Conservation (phyloP, 2,888 invertebrate genomes). For the Balanococcus diminutus region DNA sequence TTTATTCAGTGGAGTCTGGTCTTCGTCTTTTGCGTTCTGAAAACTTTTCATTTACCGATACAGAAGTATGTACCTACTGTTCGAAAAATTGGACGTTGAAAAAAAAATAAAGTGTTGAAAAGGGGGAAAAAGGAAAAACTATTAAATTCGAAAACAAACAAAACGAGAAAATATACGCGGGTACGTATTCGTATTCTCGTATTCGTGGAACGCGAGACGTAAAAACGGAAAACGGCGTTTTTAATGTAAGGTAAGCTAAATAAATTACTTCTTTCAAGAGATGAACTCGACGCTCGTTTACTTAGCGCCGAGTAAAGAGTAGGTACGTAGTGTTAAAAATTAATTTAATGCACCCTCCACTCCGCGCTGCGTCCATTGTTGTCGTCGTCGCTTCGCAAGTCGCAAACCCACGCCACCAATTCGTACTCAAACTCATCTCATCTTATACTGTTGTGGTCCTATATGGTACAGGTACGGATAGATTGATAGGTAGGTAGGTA, state of each 20-base stretch:
- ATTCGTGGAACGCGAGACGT: too few relatives aligned
- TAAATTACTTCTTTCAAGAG: constrained; percentile 12
- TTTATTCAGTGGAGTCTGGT: too few relatives aligned
- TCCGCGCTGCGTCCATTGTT: not conserved
- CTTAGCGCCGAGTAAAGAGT: not conserved
- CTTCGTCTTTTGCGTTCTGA: too few relatives aligned
- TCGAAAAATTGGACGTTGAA: too few relatives aligned
- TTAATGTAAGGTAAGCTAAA: not conserved
- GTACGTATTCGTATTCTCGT: too few relatives aligned
- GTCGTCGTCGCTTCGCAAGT: not conserved
- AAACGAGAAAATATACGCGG: not conserved
- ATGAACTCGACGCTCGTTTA: constrained; percentile 10
- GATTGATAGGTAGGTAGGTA: too few relatives aligned
- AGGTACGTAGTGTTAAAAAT: not conserved
- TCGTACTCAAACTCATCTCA: too few relatives aligned
- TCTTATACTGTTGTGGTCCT: too few relatives aligned
- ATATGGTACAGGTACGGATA: too few relatives aligned
- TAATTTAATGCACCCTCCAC: not conserved
- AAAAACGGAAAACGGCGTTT: not conserved
- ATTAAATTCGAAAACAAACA: not conserved
- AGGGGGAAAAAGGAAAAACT: not conserved
- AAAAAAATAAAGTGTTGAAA: not conserved
- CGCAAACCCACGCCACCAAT: not conserved
- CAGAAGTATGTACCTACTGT: too few relatives aligned
- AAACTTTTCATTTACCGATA: too few relatives aligned